These are phyloP conservation scores for Caenorhabditis panamensis DNA, from an alignment of 2,888 invertebrate genomes.

Conservation along the genomic window DNA sequence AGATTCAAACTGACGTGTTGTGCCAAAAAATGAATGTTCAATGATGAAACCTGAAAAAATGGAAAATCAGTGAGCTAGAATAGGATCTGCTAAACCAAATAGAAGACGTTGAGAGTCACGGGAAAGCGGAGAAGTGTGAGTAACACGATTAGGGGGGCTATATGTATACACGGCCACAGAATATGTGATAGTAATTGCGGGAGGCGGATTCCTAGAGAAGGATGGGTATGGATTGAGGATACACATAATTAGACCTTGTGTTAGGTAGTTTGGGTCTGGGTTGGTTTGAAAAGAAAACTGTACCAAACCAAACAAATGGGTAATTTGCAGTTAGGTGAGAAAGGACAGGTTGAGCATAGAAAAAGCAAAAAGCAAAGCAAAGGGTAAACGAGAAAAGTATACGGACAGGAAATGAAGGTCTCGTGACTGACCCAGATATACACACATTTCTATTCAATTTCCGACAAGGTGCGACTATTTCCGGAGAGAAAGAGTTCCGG, in stretches of 20 bases:
- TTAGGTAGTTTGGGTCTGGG: too few relatives aligned
- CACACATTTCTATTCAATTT: background rate
- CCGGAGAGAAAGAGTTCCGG: too few relatives aligned
- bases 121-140: conserved; percentile 45
- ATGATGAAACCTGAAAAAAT: too few relatives aligned
- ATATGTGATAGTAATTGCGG: conserved; percentile 61
- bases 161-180: conserved; percentile 8
- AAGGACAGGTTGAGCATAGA: too few relatives aligned
- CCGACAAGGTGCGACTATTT: background rate
- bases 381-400: too few relatives aligned
- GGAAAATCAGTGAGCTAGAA: background rate
- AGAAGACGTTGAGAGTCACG: background rate
- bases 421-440: too few relatives aligned
- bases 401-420: too few relatives aligned
- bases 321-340: too few relatives aligned
- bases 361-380: too few relatives aligned
- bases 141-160: conserved; percentile 46
- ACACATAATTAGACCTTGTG: background rate
- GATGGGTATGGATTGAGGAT: background rate
- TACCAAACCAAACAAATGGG: too few relatives aligned
- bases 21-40: too few relatives aligned
- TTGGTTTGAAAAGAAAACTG: background rate
- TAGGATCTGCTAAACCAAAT: background rate
- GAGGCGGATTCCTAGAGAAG: conserved; percentile 24
- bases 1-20: too few relatives aligned